Conservation (phyloP, 2,113 vertebrate genomes). For the Megaleporinus macrocephalus region DNA sequence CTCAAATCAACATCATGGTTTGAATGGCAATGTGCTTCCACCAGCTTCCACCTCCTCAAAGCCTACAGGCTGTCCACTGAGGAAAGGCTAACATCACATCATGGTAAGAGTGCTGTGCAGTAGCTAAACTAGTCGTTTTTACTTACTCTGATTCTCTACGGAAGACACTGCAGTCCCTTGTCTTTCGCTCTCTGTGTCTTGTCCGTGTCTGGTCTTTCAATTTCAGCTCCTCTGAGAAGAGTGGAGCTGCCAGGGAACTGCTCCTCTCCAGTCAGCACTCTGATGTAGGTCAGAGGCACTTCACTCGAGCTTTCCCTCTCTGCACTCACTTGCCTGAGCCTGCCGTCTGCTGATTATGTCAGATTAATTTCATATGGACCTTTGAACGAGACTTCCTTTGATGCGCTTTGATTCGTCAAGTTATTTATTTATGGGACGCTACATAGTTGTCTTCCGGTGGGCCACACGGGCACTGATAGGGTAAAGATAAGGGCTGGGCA, state of each 20-base stretch:
- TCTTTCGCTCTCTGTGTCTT: not conserved
- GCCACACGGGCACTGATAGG: conserved; percentile 50
- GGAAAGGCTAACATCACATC: conserved; percentile 3
- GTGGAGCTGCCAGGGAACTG: conserved; percentile 5
- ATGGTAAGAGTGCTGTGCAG: not conserved
- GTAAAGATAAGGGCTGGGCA: conserved; percentile 64
- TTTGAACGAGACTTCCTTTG: conserved; percentile 61
- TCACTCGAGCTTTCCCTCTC: conserved; percentile 20
- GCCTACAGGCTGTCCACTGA: not conserved
- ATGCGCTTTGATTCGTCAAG: conserved; percentile 52
- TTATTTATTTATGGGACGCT: conserved; percentile 66
- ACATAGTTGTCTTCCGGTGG: conserved; percentile 30
- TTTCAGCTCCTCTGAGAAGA: conserved; percentile 16
- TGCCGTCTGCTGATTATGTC: conserved; percentile 72
- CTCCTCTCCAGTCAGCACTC: conserved; percentile 25
- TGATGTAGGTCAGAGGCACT: conserved; percentile 67
- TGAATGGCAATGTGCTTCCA: not conserved
- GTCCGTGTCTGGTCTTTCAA: not conserved
- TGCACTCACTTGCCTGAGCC: conserved; percentile 20
- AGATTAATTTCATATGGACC: conserved; percentile 69
- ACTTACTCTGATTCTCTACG: not conserved
- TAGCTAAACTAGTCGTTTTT: not conserved
- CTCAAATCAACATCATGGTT: not conserved
- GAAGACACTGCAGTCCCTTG: conserved; percentile 1
- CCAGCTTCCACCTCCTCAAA: not conserved